Evolutionary conservation across 1,140 invertebrate genomes (phyloP).

Genomic region (Pseudomyrmex flavicornis): DNA sequence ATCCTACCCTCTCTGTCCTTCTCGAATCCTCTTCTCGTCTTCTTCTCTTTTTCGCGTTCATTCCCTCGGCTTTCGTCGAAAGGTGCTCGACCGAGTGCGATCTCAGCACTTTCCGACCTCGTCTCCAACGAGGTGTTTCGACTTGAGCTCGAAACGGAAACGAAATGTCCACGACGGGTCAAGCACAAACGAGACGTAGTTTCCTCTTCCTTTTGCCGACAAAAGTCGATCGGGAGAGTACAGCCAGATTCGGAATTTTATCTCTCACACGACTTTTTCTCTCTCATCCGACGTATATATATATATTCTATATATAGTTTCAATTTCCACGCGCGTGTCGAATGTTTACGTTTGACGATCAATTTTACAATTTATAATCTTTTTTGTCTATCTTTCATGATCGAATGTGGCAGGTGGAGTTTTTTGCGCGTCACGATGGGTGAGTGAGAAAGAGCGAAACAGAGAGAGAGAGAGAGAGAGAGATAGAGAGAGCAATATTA

Average conservation of each 20-base stretch:
- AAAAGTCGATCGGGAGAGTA: slow-evolving; percentile 21
- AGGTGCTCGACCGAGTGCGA: slow-evolving; percentile 66
- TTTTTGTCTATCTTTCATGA: neutral
- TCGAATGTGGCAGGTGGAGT: neutral
- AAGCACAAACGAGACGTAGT: slow-evolving; percentile 1
- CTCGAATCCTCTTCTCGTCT: neutral
- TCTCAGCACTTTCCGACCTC: slow-evolving; percentile 71
- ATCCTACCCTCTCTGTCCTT: neutral
- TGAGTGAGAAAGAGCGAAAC: too few relatives aligned
- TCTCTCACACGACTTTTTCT: neutral
- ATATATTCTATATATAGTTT: too few relatives aligned
- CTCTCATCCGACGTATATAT: neutral
- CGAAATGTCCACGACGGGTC: slow-evolving; percentile 65
- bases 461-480: neutral
- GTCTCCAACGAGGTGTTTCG: slow-evolving; percentile 38
- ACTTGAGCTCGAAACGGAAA: slow-evolving; percentile 58
- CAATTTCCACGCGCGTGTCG: too few relatives aligned
- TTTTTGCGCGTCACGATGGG: neutral
- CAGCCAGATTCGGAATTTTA: neutral
- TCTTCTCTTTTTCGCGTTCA: neutral
- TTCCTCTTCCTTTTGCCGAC: slow-evolving; percentile 2
- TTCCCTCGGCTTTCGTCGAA: slow-evolving; percentile 44
- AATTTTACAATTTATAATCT: neutral
- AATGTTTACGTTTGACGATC: too few relatives aligned
- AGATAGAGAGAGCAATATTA: neutral